phyloP scores from a whole-genome alignment of 92 coral and sea anemone genomes.

The Virgularia gustaviana region DNA sequence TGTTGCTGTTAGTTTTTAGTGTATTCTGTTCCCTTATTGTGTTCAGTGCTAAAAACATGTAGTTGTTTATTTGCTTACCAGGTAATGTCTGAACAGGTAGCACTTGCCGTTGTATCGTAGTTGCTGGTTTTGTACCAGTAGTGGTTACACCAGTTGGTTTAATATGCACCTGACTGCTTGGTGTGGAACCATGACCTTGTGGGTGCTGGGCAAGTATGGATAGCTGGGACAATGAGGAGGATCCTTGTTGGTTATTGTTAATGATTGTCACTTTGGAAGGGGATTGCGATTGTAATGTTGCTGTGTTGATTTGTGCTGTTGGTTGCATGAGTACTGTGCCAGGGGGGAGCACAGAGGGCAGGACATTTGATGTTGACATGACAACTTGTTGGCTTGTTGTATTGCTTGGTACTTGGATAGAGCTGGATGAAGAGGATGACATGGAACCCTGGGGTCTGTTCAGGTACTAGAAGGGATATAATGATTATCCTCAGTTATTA shows the following conservation, averaged over 20 bases:
- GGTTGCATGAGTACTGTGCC: slow-evolving; percentile 33
- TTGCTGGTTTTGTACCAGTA: not conserved
- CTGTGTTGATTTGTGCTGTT: slow-evolving; percentile 16
- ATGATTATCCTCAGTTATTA: no score
- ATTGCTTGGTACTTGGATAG: slow-evolving; percentile 2
- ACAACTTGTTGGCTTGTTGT: slow-evolving; percentile 16
- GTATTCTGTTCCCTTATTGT: not conserved
- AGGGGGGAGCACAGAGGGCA: slow-evolving; percentile 22
- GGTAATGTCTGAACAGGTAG: slow-evolving; percentile 27
- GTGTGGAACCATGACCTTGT: slow-evolving; percentile 16
- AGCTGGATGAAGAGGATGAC: slow-evolving; percentile 18
- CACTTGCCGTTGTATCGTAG: slow-evolving; percentile 25
- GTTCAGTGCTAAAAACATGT: not conserved
- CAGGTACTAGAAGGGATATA: slow-evolving; percentile 11
- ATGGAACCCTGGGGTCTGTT: slow-evolving; percentile 21
- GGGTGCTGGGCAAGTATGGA: slow-evolving; percentile 35
- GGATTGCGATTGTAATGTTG: slow-evolving; percentile 12
- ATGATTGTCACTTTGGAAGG: slow-evolving; percentile 26
- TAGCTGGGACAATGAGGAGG: slow-evolving; percentile 20
- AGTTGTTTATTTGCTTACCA: not conserved
- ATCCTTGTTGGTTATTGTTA: slow-evolving; percentile 22
- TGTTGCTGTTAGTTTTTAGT: not conserved
- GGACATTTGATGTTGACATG: slow-evolving; percentile 20
- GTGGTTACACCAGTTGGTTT: slow-evolving; percentile 24
- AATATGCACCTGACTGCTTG: slow-evolving; percentile 30